These are phyloP conservation scores for Brachionus angularis DNA, from an alignment of 1,140 invertebrate species.

Conservation along the genomic window DNA sequence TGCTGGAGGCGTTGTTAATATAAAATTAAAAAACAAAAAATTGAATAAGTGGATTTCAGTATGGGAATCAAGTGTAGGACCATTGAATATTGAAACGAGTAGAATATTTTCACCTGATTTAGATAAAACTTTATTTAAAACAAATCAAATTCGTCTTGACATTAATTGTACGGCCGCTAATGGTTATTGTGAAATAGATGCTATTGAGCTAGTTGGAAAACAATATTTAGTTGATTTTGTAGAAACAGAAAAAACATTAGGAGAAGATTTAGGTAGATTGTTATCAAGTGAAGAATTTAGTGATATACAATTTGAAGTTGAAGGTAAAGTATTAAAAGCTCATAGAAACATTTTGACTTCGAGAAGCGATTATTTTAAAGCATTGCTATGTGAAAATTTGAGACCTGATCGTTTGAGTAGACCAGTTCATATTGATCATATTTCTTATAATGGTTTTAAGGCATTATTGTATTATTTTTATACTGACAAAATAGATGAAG, in stretches of 20 bases:
- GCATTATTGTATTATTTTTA: conserved; percentile 17
- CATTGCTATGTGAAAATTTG: conserved; percentile 27
- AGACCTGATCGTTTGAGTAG: conserved; percentile 17
- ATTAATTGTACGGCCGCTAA: conserved; percentile 31
- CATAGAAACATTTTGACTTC: conserved; percentile 37
- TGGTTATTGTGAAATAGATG: conserved; percentile 43
- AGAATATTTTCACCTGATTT: conserved; percentile 17
- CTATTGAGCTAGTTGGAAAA: conserved; percentile 31
- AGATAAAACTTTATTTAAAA: conserved; percentile 16
- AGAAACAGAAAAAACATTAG: background rate
- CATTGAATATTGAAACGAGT: background rate
- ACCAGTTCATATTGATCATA: conserved; percentile 27
- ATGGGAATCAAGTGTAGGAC: background rate
- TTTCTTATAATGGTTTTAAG: background rate
- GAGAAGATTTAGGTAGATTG: conserved; percentile 1
- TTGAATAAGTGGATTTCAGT: conserved; percentile 30
- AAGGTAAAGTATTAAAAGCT: conserved; percentile 19
- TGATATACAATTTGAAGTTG: conserved; percentile 34
- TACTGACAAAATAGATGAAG: background rate
- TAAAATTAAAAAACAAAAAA: conserved; percentile 21
- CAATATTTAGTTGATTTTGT: background rate
- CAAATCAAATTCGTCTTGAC: conserved; percentile 42
- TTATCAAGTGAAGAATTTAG: conserved; percentile 2
- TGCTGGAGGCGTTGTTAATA: conserved; percentile 12
- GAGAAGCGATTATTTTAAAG: conserved; percentile 36